Percentiles rank a stretch among this genome's conserved stretches.
Conservation (phyloP, 2,113 vertebrate genomes). For the Saccopteryx leptura region DNA sequence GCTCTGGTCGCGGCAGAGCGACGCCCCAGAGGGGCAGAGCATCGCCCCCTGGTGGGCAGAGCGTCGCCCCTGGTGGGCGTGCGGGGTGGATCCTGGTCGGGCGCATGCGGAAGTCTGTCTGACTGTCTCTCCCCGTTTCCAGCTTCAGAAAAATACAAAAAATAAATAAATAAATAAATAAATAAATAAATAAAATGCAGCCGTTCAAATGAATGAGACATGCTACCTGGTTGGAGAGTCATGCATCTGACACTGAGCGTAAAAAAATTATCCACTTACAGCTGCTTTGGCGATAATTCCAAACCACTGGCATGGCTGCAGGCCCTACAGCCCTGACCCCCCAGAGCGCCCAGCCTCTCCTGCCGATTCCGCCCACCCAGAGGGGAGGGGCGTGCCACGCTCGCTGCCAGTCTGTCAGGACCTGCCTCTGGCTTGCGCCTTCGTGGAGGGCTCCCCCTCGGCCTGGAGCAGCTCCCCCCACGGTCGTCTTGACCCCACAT, state of each 20-base stretch:
- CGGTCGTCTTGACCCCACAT: accelerated
- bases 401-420: neutral
- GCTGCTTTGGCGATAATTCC: accelerated
- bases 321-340: accelerated
- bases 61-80: too few relatives aligned
- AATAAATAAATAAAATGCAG: too few relatives aligned
- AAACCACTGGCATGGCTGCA: accelerated
- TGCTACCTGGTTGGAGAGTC: accelerated
- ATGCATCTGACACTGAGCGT: neutral
- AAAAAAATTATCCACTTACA: neutral
- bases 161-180: too few relatives aligned
- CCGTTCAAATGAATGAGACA: neutral
- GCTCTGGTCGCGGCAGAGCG: too few relatives aligned
- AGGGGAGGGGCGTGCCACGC: too few relatives aligned
- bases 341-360: accelerated
- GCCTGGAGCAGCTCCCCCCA: neutral
- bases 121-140: too few relatives aligned
- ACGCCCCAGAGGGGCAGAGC: too few relatives aligned
- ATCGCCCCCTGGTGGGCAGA: too few relatives aligned
- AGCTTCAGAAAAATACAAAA: too few relatives aligned
- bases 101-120: too few relatives aligned
- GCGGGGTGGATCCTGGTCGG: too few relatives aligned
- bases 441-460: neutral
- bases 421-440: neutral
- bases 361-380: accelerated